A percentile compares a stretch with the other conserved stretches of the same genome.
These are phyloP conservation scores for Monochamus alternatus DNA, from an alignment of 2,888 invertebrate genomes.

Conservation along the genomic window DNA sequence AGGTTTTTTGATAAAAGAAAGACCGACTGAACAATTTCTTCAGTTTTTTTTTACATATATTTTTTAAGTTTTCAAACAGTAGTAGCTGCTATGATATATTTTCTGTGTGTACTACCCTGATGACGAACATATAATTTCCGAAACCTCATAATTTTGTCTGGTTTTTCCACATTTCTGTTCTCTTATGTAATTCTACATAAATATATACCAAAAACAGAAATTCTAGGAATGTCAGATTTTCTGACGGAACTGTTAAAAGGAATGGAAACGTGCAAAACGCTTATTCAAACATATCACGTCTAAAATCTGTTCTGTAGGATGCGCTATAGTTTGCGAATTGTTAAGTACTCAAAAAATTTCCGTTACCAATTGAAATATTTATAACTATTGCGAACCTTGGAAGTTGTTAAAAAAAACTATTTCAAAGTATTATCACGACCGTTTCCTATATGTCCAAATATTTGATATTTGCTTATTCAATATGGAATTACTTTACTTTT, in stretches of 20 bases:
- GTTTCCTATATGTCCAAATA: constrained; percentile 31
- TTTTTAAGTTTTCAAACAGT: no score
- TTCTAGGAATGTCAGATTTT: no score
- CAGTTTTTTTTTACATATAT: no score
- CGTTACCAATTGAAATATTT: background rate
- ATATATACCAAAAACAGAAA: no score
- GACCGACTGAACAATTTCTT: no score
- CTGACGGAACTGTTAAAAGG: background rate
- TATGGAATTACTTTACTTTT: constrained; percentile 17
- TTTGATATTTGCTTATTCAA: constrained; percentile 14
- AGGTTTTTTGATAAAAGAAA: no score
- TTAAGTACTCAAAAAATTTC: background rate
- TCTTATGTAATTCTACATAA: no score
- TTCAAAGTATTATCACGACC: constrained; percentile 8
- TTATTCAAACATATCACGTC: background rate
- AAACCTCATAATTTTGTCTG: no score
- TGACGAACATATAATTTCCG: no score
- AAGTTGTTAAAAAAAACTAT: background rate
- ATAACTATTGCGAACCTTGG: background rate
- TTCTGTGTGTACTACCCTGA: no score
- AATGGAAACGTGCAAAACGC: background rate
- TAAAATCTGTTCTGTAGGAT: background rate
- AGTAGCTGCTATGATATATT: no score
- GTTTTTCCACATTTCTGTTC: no score
- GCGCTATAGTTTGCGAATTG: background rate